A percentile compares a stretch with the other conserved stretches of the same genome.
Conservation (phyloP, 2,113 vertebrate genomes). For the Boulengeromyrus knoepffleri region DNA sequence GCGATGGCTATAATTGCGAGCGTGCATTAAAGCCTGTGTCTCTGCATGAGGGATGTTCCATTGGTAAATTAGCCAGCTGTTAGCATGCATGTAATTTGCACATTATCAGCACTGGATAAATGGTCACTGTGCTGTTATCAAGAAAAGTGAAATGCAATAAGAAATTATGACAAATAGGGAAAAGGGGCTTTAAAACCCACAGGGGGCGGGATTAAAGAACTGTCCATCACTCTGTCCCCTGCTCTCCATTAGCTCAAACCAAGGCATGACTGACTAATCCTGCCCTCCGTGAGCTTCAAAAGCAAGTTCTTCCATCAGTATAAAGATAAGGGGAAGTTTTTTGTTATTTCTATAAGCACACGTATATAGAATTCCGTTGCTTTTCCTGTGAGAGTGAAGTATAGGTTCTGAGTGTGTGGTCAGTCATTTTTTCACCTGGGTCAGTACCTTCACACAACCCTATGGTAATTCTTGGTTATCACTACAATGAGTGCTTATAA, state of each 20-base stretch:
- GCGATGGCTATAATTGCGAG: not conserved
- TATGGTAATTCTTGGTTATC: not conserved
- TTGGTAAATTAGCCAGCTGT: not conserved
- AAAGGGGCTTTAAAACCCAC: not conserved
- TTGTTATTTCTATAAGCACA: not conserved
- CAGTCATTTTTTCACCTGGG: not conserved
- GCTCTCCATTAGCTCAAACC: not conserved
- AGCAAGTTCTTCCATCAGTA: not conserved
- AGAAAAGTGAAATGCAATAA: not conserved
- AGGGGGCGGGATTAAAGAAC: not conserved
- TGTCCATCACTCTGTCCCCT: not conserved
- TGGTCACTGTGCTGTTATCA: not conserved
- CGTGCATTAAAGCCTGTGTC: not conserved
- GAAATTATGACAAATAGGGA: not conserved
- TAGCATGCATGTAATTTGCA: not conserved
- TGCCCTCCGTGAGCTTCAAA: not conserved
- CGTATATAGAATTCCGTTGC: not conserved
- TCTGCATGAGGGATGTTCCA: not conserved
- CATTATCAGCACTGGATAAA: not conserved
- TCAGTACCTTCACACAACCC: not conserved
- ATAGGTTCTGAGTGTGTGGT: not conserved
- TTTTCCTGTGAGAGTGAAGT: not conserved
- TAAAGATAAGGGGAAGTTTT: not conserved
- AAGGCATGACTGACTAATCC: not conserved
- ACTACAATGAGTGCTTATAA: not conserved